Conservation (phyloP, 2,797 vertebrate species). For the Etheostoma nigrum region DNA sequence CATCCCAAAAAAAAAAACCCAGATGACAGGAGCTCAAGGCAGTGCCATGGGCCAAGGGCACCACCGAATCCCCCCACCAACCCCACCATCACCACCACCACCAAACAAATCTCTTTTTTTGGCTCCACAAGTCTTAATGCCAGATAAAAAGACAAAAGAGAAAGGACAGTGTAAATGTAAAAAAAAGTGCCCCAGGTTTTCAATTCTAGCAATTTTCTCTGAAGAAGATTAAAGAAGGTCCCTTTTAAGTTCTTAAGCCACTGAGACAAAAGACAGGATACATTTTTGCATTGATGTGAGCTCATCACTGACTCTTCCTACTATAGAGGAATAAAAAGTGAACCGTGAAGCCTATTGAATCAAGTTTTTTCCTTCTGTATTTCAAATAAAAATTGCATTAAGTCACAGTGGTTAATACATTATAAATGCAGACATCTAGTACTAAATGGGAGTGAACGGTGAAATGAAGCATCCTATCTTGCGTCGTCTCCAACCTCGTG, state of each 20-base stretch:
- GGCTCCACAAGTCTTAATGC: constrained; percentile 39
- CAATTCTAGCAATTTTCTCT: constrained; percentile 22
- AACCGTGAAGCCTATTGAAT: background rate
- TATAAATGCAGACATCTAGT: constrained; percentile 27
- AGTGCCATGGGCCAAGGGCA: constrained; percentile 45
- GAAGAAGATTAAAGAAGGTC: constrained; percentile 42
- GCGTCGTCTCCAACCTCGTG: background rate
- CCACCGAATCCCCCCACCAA: constrained; percentile 40
- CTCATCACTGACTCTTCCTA: constrained; percentile 20
- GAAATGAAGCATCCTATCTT: no score
- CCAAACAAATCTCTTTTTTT: constrained; percentile 33
- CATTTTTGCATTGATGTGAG: constrained; percentile 21
- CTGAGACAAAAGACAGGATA: constrained; percentile 27
- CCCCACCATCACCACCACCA: constrained; percentile 5
- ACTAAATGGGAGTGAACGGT: constrained; percentile 4
- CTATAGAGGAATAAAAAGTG: background rate
- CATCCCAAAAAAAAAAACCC: constrained; percentile 37
- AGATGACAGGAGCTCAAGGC: constrained; percentile 41
- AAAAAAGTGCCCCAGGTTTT: constrained; percentile 51
- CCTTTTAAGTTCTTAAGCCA: constrained; percentile 49
- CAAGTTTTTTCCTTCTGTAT: background rate
- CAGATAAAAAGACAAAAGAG: constrained; percentile 29
- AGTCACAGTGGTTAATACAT: constrained; percentile 1
- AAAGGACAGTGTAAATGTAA: constrained; percentile 40
- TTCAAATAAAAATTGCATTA: constrained; percentile 4